Percentiles rank a stretch among this genome's conserved stretches.
phyloP scores from a whole-genome alignment of 2,797 vertebrate genomes.

The Anguilla obscura region DNA sequence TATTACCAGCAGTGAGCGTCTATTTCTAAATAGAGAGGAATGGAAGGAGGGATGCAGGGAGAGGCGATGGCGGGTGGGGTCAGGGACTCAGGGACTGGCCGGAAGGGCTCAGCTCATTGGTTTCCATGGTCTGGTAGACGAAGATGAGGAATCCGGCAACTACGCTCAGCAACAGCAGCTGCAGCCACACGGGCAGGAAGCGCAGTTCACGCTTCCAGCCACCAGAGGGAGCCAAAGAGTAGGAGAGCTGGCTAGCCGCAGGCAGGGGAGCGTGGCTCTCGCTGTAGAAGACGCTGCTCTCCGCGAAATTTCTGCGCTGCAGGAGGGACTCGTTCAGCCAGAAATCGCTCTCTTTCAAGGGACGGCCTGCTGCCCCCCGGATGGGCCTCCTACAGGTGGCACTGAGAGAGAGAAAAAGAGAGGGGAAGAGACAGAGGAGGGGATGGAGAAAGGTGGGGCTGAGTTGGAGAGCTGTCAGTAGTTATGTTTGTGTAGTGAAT shows the following conservation, averaged over 20 bases:
- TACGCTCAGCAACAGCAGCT: conserved; percentile 79
- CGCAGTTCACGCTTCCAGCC: conserved; percentile 68
- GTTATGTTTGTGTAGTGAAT: neutral
- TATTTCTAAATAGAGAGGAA: neutral
- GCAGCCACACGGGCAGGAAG: conserved; percentile 82
- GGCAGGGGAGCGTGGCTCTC: conserved; percentile 56
- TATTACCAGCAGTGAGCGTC: neutral
- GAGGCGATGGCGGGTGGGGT: conserved; percentile 33
- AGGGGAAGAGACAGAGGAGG: neutral
- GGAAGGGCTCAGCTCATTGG: conserved; percentile 82
- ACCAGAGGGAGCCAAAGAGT: conserved; percentile 60
- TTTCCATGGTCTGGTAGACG: conserved; percentile 95
- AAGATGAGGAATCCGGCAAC: conserved; percentile 81
- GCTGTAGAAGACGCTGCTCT: conserved; percentile 51
- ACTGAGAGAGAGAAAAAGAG: conserved; percentile 59
- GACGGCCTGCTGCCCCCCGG: conserved; percentile 85
- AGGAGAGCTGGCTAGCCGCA: conserved; percentile 40
- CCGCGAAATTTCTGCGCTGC: conserved; percentile 53
- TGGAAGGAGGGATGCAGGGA: neutral
- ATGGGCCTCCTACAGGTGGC: conserved; percentile 91
- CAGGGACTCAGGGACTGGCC: conserved; percentile 40
- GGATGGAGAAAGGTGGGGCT: neutral
- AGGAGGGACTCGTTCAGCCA: conserved; percentile 73
- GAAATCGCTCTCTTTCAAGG: conserved; percentile 74
- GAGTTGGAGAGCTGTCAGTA: conserved; percentile 9